Evolutionary conservation across 2,113 vertebrate species (phyloP), one percentile per base, ranked within the genome.

Genomic region (Rhinogobius similis): DNA sequence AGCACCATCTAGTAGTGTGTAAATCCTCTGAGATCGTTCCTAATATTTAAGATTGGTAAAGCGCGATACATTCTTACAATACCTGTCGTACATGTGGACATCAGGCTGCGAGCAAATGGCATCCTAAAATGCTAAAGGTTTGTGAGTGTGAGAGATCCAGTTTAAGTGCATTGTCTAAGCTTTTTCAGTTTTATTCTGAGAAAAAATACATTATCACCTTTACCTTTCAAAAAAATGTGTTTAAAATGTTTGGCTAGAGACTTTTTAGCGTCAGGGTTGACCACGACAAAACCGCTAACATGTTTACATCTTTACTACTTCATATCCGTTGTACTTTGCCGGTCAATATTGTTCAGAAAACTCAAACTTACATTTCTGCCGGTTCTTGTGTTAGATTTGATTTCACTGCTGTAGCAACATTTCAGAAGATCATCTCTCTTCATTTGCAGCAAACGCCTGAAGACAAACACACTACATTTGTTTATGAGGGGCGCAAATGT

Each of bases 291-390:
- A 77, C 93, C 91, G 93, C 86, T 84, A 83, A 94, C 94, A 94
- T 95, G 95, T 96, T 98, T 96, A 97, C 96, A 96, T 96, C 95
- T 96, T 96, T 95, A 94, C 88, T 95, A 94, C 92, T 93, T 94
- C 90, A 94, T 94, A 94, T 91, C 92, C 92, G 93, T 91, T 92
- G 93, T 95, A 93, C 92, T 95, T 94, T 94, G 93, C 94, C 91
- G 93, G 90, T 93, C 89, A 91, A 88, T 92, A 91, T 90, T 96
- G 91, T 95, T 95, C 90, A 95, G 94, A 94, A 92, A 81, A 88
- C 91, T 92, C 90, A 29, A 67, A 88, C 94, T 95, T 92, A 75
- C 89, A 80, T 93, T 92, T 12, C 79, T 74, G 88, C 86, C 88
- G 76, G 76, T 90, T 88, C 86, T 89, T 94, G 92, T 94, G 93